Conservation (phyloP, 2,113 vertebrate species). For the human region DNA sequence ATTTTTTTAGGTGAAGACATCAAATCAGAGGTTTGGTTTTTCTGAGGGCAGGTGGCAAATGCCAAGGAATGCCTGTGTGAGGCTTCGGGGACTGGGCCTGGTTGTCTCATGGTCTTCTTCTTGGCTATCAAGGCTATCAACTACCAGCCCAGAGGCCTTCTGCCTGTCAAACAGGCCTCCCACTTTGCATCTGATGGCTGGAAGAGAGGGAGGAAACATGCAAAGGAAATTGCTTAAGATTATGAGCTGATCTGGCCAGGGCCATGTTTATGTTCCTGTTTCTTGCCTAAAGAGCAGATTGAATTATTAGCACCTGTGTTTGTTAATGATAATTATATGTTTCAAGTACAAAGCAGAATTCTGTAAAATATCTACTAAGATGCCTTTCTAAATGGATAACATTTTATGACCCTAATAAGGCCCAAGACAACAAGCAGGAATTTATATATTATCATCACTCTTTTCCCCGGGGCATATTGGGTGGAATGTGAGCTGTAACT, state of each 20-base stretch:
- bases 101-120: background rate
- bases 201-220: background rate
- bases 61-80: background rate
- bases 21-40: background rate
- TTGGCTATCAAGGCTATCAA: background rate
- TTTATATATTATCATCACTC: constrained; percentile 35
- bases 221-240: constrained; percentile 28
- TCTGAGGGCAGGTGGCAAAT: background rate
- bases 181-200: constrained; percentile 6
- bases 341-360: constrained; percentile 61
- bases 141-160: background rate
- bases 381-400: constrained; percentile 50
- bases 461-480: background rate
- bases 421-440: constrained; percentile 29
- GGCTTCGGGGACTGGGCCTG: background rate
- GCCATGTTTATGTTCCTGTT: constrained; percentile 56
- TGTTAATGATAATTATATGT: constrained; percentile 65
- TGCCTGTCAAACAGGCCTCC: constrained; percentile 48
- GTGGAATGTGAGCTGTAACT: background rate
- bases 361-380: constrained; percentile 33
- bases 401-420: constrained; percentile 60
- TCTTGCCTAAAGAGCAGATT: constrained; percentile 47
- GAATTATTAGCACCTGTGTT: constrained; percentile 50
- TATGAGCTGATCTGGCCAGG: background rate
- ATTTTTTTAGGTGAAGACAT: constrained; percentile 17